Conservation (phyloP, 2,888 invertebrate genomes). For the Venustoraphidia nigricollis region DNA sequence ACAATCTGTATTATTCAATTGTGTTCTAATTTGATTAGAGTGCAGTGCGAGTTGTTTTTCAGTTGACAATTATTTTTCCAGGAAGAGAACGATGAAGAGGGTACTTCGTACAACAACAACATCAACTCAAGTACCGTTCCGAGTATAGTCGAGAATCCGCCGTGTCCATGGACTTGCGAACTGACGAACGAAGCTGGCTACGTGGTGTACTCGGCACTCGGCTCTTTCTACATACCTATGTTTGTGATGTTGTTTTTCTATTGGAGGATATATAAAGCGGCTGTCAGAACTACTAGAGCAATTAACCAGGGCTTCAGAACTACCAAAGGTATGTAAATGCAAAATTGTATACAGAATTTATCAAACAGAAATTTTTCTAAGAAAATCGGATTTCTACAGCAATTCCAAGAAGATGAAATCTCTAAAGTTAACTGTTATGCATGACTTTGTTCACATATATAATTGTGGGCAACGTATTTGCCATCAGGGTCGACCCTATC, state of each 20-base stretch:
- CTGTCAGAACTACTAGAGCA: slow-evolving; percentile 80
- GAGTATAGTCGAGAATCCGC: slow-evolving; percentile 30
- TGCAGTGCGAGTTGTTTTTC: too few species aligned
- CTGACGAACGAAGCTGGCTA: slow-evolving; percentile 89
- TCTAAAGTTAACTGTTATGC: too few species aligned
- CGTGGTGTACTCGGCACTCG: slow-evolving; percentile 91
- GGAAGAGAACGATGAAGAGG: slow-evolving; percentile 15
- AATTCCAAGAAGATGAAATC: too few species aligned
- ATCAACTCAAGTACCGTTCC: slow-evolving; percentile 19
- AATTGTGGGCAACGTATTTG: too few species aligned
- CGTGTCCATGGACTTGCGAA: slow-evolving; percentile 77
- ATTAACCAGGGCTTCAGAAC: slow-evolving; percentile 85
- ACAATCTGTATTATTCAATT: too few species aligned
- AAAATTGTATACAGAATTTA: too few species aligned
- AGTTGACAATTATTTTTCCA: slow-evolving; percentile 14
- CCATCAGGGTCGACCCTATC: too few species aligned
- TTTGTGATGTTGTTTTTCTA: slow-evolving; percentile 97
- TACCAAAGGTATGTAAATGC: slow-evolving; percentile 45
- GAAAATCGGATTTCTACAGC: too few species aligned
- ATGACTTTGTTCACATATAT: too few species aligned
- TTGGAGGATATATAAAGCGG: slow-evolving; percentile 91
- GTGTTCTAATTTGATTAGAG: too few species aligned
- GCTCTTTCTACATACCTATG: slow-evolving; percentile 98
- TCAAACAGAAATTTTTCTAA: too few species aligned
- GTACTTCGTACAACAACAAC: too few species aligned